Conservation (phyloP, 2,113 vertebrate genomes). For the Thamnophis sirtalis region DNA sequence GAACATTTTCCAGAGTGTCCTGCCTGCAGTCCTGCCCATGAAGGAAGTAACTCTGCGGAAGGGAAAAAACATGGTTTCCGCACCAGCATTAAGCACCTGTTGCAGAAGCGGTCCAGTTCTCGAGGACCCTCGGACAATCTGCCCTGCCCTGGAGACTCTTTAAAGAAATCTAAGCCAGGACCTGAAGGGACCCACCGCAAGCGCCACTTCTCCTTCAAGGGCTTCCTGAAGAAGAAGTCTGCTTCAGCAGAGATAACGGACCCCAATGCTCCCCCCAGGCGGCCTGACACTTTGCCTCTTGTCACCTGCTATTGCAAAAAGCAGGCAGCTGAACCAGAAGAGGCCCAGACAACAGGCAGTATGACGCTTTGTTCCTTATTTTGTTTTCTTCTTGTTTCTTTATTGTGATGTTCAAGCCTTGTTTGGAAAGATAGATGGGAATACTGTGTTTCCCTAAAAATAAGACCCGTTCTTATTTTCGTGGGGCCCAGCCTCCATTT, state of each 20-base stretch:
- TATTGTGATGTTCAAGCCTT: background rate
- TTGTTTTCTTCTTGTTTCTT: background rate
- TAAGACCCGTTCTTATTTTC: no score
- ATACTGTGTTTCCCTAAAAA: no score
- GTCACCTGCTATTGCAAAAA: conserved; percentile 44
- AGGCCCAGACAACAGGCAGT: conserved; percentile 22
- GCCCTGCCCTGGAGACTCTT: background rate
- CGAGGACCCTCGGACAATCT: background rate
- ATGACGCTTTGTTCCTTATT: background rate
- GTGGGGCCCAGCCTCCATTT: no score
- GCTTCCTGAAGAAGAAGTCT: conserved; percentile 21
- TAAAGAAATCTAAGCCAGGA: conserved; percentile 6
- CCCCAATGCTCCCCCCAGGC: background rate
- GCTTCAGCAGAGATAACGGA: background rate
- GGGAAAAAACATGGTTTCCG: conserved; percentile 43
- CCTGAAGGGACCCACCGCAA: background rate
- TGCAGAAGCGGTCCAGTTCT: background rate
- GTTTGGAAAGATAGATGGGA: background rate
- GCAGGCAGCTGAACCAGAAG: background rate
- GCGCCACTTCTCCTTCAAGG: conserved; percentile 17
- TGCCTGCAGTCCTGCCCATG: conserved; percentile 34
- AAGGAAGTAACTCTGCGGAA: conserved; percentile 36
- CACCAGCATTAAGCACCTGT: conserved; percentile 32
- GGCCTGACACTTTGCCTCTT: conserved; percentile 60
- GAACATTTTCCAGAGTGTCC: conserved; percentile 44